Percentiles rank a stretch among this genome's conserved stretches.
Evolutionary conservation across 1,140 invertebrate species (phyloP).

Genomic region (Littorina saxatilis): DNA sequence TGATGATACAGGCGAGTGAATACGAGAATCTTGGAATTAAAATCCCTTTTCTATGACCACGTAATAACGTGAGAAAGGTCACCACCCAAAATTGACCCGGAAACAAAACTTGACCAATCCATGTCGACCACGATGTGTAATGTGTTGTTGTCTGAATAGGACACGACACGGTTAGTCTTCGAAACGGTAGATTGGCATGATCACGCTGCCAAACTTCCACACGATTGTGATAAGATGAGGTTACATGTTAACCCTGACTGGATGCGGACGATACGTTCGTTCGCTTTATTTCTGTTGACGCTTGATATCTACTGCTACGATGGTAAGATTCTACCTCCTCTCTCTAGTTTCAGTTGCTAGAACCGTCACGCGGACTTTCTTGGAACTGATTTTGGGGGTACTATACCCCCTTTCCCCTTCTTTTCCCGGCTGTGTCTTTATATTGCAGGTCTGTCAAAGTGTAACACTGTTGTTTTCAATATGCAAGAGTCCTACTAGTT

Average conservation of each 20-base stretch:
- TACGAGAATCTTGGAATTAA: too few species aligned
- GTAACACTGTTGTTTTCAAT: too few species aligned
- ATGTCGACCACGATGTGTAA: conserved; percentile 41
- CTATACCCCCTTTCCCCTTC: too few species aligned
- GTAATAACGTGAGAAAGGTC: conserved; percentile 21
- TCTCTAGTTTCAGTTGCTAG: neutral
- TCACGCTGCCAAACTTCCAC: neutral
- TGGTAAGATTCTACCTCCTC: conserved; percentile 33
- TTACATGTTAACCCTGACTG: conserved; percentile 29
- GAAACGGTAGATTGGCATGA: conserved; percentile 16
- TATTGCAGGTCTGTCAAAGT: too few species aligned
- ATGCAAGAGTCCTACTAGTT: too few species aligned
- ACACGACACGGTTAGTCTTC: conserved; percentile 14
- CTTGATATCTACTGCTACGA: conserved; percentile 49
- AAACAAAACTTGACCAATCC: conserved; percentile 50
- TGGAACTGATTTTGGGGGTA: too few species aligned
- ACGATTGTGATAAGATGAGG: conserved; percentile 10
- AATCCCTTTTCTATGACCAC: conserved; percentile 16
- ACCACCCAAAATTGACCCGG: conserved; percentile 51
- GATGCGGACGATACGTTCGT: conserved; percentile 42
- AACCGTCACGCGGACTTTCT: too few species aligned
- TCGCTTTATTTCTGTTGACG: conserved; percentile 45
- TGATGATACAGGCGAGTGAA: too few species aligned
- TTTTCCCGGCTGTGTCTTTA: too few species aligned
- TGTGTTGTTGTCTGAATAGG: conserved; percentile 6